Percentiles rank a stretch among this genome's conserved stretches.
Evolutionary conservation across 1,140 invertebrate species (phyloP).

Genomic region (Hylaeus volcanicus): DNA sequence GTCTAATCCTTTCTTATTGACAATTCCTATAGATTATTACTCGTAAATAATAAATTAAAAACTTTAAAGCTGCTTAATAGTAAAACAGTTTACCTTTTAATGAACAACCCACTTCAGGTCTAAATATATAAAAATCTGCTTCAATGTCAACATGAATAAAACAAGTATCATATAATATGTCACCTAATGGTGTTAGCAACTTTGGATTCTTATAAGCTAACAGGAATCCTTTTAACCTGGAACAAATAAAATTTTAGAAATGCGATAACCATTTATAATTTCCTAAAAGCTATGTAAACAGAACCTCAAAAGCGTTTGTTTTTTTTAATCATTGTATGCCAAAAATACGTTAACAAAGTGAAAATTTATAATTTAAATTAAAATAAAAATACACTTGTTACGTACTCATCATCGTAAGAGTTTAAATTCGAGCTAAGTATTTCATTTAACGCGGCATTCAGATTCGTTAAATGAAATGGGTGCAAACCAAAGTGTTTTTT

Average conservation of each 20-base stretch:
- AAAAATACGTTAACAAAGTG: too few species aligned
- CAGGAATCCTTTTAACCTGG: slow-evolving; percentile 83
- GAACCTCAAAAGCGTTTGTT: not conserved
- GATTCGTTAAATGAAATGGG: slow-evolving; percentile 83
- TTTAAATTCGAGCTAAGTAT: slow-evolving; percentile 67
- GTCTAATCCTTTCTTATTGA: slow-evolving; percentile 81
- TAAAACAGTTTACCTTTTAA: slow-evolving; percentile 74
- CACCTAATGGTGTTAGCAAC: slow-evolving; percentile 80
- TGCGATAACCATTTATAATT: too few species aligned
- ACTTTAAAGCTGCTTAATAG: not conserved
- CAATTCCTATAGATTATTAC: slow-evolving; percentile 35
- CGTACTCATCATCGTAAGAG: slow-evolving; percentile 72
- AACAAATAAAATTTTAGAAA: slow-evolving; percentile 32
- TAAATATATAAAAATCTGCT: slow-evolving; percentile 85
- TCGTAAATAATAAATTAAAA: not conserved
- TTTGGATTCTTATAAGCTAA: slow-evolving; percentile 84
- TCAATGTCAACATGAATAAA: slow-evolving; percentile 84
- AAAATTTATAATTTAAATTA: not conserved
- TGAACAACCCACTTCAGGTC: slow-evolving; percentile 77
- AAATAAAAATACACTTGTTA: slow-evolving; percentile 8
- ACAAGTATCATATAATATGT: slow-evolving; percentile 81
- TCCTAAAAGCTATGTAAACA: slow-evolving; percentile 11
- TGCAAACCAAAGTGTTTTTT: slow-evolving; percentile 82
- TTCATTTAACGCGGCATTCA: slow-evolving; percentile 72
- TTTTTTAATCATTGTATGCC: not conserved